Base-by-base conservation (phyloP, 2,888 invertebrate genomes). In the Liodrosophila aerea region DNA sequence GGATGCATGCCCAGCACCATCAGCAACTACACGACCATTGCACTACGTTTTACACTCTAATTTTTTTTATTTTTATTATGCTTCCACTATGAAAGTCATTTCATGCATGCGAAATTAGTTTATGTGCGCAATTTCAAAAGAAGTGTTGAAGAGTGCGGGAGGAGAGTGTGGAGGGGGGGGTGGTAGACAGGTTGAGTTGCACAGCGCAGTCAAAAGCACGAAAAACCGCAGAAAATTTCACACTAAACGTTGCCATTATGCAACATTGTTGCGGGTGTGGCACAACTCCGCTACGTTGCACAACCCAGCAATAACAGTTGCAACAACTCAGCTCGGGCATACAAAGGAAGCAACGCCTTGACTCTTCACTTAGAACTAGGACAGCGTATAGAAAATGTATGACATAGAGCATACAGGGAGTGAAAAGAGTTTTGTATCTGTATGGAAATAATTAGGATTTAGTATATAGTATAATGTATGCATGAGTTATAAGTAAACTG, bases 71-170 rank as follows among this genome's bases (percentile, higher is more conserved):
- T 33, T 27, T 30, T 34, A 7, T 12, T 8, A 11, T 31, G 16
- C 47, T 53, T 67, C 1, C 13, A 5, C 64, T 64, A 78, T 85
- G 64, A 64, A 66, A 72, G 66, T 67, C 83, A 82, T 80, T 80
- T 85, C 85, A 80, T 80, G 78, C 78, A 80, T 80, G 85, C 73
- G 50, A 75, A 80, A 80, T 80, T 80, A 85, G 85, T 85, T 80
- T 85, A 82, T 80, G 76, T 62, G 83, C 78, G 63, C 83, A 82
- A 75, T 85, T 78, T 80, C 47, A 72, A 85, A 73, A 64, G 60
- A 51, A 56, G 50, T 34, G 57, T 50, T 34, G 46, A 56, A 41
- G 34, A 40, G 22, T n/a, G 34, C 49, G 11, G 13, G 18, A 22
- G 18, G 22, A n/a, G 30, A n/a, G 15, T 7, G 29, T 5, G 13